Conservation (phyloP, 1,140 invertebrate genomes). For the Ostrea edulis region DNA sequence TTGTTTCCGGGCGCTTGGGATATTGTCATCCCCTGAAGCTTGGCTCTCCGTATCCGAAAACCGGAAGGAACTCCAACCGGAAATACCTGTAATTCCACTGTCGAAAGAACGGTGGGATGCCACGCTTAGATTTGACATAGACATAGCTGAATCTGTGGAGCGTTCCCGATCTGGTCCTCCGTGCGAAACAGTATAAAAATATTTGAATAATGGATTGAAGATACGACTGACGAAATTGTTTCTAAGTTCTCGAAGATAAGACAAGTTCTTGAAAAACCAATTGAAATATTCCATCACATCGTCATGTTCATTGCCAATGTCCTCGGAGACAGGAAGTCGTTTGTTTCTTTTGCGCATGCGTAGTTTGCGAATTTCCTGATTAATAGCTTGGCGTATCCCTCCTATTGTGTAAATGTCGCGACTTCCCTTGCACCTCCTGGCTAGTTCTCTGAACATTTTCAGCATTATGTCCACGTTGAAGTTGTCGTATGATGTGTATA, state of each 20-base stretch:
- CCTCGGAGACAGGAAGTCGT: constrained; percentile 51
- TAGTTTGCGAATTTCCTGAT: constrained; percentile 61
- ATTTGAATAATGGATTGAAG: constrained; percentile 72
- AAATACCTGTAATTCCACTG: constrained; percentile 58
- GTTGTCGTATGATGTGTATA: constrained; percentile 65
- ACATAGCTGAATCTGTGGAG: constrained; percentile 58
- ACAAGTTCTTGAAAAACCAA: constrained; percentile 74
- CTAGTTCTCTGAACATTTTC: constrained; percentile 64
- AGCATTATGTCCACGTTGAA: constrained; percentile 69
- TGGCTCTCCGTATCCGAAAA: constrained; percentile 54
- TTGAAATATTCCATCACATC: constrained; percentile 70
- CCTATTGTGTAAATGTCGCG: constrained; percentile 66
- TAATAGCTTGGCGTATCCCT: constrained; percentile 63
- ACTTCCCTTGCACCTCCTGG: constrained; percentile 58
- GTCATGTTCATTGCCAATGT: constrained; percentile 48
- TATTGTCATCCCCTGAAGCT: constrained; percentile 50
- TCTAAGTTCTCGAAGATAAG: constrained; percentile 69
- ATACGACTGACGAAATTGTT: constrained; percentile 72
- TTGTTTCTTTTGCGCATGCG: constrained; percentile 60
- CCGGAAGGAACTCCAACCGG: constrained; percentile 44
- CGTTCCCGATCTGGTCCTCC: constrained; percentile 56
- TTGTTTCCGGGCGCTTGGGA: constrained; percentile 56
- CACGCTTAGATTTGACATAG: constrained; percentile 65
- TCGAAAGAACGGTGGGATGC: constrained; percentile 61
- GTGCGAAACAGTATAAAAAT: constrained; percentile 67